phyloP scores from a whole-genome alignment of 2,113 vertebrate species.

The Ibidorhyncha struthersii region DNA sequence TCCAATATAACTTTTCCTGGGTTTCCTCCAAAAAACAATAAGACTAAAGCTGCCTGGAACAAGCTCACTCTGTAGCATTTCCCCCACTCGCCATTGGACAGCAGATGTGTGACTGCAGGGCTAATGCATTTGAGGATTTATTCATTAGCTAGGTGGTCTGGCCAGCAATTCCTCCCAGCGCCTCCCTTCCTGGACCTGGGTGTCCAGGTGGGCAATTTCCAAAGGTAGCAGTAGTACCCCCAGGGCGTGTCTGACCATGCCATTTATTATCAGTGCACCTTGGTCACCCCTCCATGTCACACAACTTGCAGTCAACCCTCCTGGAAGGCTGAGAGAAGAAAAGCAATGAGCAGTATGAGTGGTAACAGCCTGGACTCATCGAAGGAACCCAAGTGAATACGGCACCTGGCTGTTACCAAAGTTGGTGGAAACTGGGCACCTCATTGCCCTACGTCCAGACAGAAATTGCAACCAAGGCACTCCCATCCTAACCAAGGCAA shows the following conservation, averaged over 20 bases:
- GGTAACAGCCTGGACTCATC: neutral
- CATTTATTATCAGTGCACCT: neutral
- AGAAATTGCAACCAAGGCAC: neutral
- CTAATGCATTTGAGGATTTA: neutral
- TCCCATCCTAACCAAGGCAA: neutral
- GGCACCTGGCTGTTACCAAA: neutral
- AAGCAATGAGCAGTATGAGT: neutral
- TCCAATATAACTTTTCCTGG: slow-evolving; percentile 50
- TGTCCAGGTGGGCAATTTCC: neutral
- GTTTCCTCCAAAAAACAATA: slow-evolving; percentile 40
- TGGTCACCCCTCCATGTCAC: neutral
- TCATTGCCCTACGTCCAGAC: neutral
- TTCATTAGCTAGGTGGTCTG: neutral
- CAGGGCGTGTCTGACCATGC: neutral
- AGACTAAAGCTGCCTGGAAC: slow-evolving; percentile 4
- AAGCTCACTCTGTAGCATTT: neutral
- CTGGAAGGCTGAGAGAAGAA: neutral
- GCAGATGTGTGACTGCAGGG: slow-evolving; percentile 24
- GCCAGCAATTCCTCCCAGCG: neutral
- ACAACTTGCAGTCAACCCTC: neutral
- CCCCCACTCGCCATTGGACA: neutral
- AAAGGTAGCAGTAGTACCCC: neutral
- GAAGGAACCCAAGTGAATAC: neutral
- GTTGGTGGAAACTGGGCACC: neutral
- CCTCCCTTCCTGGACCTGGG: neutral